Evolutionary conservation across 2,888 invertebrate genomes (phyloP).

Genomic region (Sympetrum striolatum): DNA sequence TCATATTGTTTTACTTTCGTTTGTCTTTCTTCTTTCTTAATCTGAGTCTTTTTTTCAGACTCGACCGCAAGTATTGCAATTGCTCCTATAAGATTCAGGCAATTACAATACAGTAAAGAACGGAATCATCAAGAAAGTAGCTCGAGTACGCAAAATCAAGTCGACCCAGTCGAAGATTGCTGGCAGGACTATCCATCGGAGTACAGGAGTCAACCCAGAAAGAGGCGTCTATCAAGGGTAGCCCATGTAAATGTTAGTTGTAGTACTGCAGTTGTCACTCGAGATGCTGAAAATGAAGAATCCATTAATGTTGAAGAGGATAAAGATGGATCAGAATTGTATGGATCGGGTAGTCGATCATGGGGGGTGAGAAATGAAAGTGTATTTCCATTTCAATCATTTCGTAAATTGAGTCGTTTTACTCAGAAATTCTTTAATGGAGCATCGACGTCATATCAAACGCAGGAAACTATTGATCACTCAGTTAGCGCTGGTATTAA

Average conservation of each 20-base stretch:
- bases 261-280: neutral
- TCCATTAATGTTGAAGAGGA: neutral
- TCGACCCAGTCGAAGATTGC: neutral
- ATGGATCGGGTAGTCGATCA: neutral
- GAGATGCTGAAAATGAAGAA: neutral
- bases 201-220: neutral
- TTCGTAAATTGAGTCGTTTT: neutral
- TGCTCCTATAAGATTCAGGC: neutral
- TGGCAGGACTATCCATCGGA: neutral
- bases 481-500: neutral
- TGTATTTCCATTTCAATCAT: neutral
- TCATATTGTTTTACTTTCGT: neutral
- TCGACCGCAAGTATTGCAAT: neutral
- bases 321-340: neutral
- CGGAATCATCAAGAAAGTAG: neutral
- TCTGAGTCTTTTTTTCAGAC: neutral
- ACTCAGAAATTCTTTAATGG: neutral
- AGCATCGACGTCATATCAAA: constrained; percentile 1
- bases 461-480: neutral
- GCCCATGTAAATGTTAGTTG: constrained; percentile 8
- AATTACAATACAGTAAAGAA: neutral
- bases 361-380: neutral
- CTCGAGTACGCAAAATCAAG: neutral
- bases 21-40: neutral
- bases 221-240: constrained; percentile 6